Base-by-base conservation (phyloP, 2,888 invertebrate species). In the Arge pagana region DNA sequence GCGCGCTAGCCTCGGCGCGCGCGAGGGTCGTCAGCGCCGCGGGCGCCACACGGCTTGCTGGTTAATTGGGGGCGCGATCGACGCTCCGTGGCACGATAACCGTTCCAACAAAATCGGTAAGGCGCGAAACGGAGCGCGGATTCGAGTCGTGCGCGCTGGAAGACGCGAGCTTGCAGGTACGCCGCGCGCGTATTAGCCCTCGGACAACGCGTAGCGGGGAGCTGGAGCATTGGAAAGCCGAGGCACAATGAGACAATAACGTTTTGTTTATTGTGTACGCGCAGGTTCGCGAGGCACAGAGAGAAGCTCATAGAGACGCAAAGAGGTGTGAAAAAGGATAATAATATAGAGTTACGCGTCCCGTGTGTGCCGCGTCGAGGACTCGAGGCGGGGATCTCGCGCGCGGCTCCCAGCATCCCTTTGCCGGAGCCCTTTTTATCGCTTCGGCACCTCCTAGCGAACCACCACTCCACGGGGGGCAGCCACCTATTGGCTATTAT, bases 291-390 rank as follows among this genome's bases (percentile, higher is more conserved):
- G 36, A 33, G 33, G 45, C 45, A 33, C 35, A 33, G 33, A 35
- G 35, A 23, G 45, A 30, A 7, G 10, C 28, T 37, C 59, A 68
- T 68, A 66, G 68, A 66, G 58, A 65, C 63, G 66, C 72, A 71
- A 56, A 60, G 66, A 76, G 70, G 74, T 74, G 75, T 74, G 74
- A 76, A 76, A 74, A 70, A 70, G 72, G 74, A 73, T 74, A 74
- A 76, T 72, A 73, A 75, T 75, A 75, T 76, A 74, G 70, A 72
- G 74, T 75, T 74, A 73, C 74, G 30, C 50, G 40, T 31, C 31
- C 49, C 49, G 39, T 28, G 36, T 33, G 33, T 26, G 11, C 36
- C 50, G 55, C 58, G 58, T 8, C 4, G 15, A 33, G n/a, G n/a
- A n/a, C n/a, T n/a, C 42, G 43, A 30, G 13, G 42, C 35, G 41